phyloP scores from a whole-genome alignment of 2,888 invertebrate species.

The Drosophila ezoana region DNA sequence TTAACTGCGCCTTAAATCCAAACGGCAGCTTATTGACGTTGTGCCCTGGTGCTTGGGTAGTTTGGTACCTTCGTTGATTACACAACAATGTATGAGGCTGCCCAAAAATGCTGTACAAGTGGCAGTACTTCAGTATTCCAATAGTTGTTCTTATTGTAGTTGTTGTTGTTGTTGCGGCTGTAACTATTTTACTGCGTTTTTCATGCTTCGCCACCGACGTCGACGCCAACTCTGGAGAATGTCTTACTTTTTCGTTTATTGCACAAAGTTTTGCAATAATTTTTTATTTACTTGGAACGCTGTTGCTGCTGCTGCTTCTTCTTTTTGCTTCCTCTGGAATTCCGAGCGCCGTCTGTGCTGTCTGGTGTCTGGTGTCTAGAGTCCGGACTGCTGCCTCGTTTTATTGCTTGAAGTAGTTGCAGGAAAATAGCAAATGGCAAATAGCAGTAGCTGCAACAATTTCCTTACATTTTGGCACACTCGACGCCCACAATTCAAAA shows the following conservation, averaged over 20 bases:
- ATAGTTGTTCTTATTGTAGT: conserved; percentile 16
- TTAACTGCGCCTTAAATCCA: conserved; percentile 64
- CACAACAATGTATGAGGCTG: conserved; percentile 55
- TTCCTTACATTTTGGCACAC: conserved; percentile 65
- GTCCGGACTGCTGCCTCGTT: conserved; percentile 33
- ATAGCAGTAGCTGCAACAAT: conserved; percentile 67
- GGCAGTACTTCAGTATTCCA: conserved; percentile 23
- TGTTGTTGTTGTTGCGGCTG: conserved; percentile 31
- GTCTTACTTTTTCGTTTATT: conserved; percentile 77
- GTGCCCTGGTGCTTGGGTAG: conserved; percentile 13
- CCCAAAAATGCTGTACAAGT: conserved; percentile 24
- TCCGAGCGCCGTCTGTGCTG: conserved; percentile 23
- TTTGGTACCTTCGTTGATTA: conserved; percentile 67
- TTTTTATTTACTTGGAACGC: conserved; percentile 72
- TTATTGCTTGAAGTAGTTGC: conserved; percentile 65
- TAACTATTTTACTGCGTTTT: conserved; percentile 73
- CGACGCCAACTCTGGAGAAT: conserved; percentile 50
- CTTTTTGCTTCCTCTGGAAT: conserved; percentile 31
- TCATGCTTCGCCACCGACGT: conserved; percentile 66
- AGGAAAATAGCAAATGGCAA: conserved; percentile 60
- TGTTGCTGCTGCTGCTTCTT: conserved; percentile 29
- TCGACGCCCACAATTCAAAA: conserved; percentile 63
- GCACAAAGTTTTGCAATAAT: conserved; percentile 77
- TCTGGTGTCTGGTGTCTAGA: conserved; percentile 19
- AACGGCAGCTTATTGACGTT: conserved; percentile 52